Evolutionary conservation across 2,113 vertebrate species (phyloP).

Genomic region (Jacana jacana): DNA sequence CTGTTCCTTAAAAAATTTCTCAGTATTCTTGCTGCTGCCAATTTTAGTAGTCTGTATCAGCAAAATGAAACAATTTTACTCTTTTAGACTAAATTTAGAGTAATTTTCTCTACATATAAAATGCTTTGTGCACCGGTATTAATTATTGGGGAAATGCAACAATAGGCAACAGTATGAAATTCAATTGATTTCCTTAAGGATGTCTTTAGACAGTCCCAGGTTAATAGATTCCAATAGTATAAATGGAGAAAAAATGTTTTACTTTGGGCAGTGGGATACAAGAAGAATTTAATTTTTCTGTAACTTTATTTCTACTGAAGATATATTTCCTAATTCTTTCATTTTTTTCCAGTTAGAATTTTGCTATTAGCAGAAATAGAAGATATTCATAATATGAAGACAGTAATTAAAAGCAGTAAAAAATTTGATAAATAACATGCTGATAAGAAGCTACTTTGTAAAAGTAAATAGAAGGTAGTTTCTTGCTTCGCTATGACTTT

Average conservation of each 20-base stretch:
- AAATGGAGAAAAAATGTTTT: not conserved
- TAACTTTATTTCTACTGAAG: not conserved
- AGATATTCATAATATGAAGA: not conserved
- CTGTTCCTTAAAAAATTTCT: constrained; percentile 66
- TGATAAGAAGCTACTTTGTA: not conserved
- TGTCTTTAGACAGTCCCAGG: not conserved
- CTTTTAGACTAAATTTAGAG: not conserved
- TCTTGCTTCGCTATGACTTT: not conserved
- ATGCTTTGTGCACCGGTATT: not conserved
- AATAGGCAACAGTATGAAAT: not conserved
- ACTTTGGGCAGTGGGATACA: not conserved
- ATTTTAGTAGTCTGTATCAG: not conserved
- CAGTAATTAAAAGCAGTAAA: not conserved
- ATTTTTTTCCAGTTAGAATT: not conserved
- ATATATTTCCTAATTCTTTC: not conserved
- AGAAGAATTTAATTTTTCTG: not conserved
- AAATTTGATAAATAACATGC: not conserved
- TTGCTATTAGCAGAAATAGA: not conserved
- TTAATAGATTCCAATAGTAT: not conserved
- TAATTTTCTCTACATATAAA: not conserved
- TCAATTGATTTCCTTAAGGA: not conserved
- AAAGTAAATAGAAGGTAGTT: not conserved
- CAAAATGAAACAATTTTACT: not conserved
- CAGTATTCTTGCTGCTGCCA: constrained; percentile 7
- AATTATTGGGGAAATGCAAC: not conserved